Evolutionary conservation across 1,140 invertebrate species (phyloP).

Genomic region (Gerris buenoi): DNA sequence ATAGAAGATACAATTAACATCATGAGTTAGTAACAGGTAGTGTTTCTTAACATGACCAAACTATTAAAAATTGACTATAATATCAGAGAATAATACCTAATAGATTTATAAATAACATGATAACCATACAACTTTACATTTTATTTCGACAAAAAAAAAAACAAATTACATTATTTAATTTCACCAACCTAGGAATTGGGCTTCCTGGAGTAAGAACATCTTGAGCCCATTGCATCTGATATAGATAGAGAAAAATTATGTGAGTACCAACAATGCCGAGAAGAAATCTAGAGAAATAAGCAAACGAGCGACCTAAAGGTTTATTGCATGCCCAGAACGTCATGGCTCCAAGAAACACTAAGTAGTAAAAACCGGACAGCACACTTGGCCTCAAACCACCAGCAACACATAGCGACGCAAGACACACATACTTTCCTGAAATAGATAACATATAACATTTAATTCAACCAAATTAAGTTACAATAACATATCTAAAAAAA

Average conservation of each 20-base stretch:
- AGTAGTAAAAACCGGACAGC: constrained; percentile 66
- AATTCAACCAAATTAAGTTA: background rate
- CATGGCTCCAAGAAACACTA: constrained; percentile 65
- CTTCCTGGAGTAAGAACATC: constrained; percentile 50
- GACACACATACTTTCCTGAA: constrained; percentile 48
- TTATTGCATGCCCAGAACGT: constrained; percentile 79
- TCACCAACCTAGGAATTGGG: constrained; percentile 42
- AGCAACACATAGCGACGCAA: constrained; percentile 57
- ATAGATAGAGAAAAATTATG: constrained; percentile 58
- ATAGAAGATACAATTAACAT: too few relatives aligned
- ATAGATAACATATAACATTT: background rate
- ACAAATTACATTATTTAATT: too few relatives aligned
- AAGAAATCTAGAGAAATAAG: constrained; percentile 49
- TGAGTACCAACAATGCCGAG: constrained; percentile 61
- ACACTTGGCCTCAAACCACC: constrained; percentile 63
- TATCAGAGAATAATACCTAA: too few relatives aligned
- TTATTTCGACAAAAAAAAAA: too few relatives aligned
- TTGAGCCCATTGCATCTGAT: constrained; percentile 74
- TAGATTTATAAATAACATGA: too few relatives aligned
- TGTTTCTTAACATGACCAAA: too few relatives aligned
- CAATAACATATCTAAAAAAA: background rate
- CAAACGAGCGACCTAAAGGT: constrained; percentile 54
- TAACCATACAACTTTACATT: too few relatives aligned
- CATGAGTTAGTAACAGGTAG: too few relatives aligned
- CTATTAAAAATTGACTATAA: too few relatives aligned